Evolutionary conservation across 2,888 invertebrate species (phyloP).

Genomic region (Thalpophila matura): DNA sequence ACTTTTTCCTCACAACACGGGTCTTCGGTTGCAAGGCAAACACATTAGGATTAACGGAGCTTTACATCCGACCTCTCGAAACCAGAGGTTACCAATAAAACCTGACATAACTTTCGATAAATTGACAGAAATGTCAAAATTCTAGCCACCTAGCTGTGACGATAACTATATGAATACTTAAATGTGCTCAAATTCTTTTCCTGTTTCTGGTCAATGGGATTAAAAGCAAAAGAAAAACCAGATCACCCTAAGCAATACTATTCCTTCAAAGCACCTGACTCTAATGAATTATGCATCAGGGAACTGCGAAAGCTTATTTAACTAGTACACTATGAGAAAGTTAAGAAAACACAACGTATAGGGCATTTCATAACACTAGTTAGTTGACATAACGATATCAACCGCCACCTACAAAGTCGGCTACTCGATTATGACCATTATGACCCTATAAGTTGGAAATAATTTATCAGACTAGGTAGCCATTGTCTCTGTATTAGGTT

Average conservation of each 20-base stretch:
- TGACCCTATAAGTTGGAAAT: slow-evolving; percentile 81
- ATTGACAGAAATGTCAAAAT: neutral
- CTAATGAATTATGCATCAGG: slow-evolving; percentile 59
- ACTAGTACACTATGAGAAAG: slow-evolving; percentile 59
- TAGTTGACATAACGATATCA: slow-evolving; percentile 64
- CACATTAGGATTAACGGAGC: too few species aligned
- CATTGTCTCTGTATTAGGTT: slow-evolving; percentile 72
- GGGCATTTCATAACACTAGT: slow-evolving; percentile 64
- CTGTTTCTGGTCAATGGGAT: neutral
- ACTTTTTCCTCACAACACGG: neutral
- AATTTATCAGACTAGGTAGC: slow-evolving; percentile 64
- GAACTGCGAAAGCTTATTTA: slow-evolving; percentile 59
- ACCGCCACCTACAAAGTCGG: slow-evolving; percentile 70
- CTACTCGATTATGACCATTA: slow-evolving; percentile 76
- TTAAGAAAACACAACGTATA: slow-evolving; percentile 54
- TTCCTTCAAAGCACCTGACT: slow-evolving; percentile 46
- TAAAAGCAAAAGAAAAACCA: slow-evolving; percentile 19
- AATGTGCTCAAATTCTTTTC: neutral
- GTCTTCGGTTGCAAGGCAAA: neutral
- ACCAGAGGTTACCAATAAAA: too few species aligned
- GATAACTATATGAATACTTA: too few species aligned
- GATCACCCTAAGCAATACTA: slow-evolving; percentile 24
- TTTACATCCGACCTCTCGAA: neutral
- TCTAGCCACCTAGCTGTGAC: neutral
- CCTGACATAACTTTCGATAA: too few species aligned